Percentiles rank a stretch among this genome's conserved stretches.
Evolutionary conservation across 2,113 vertebrate species (phyloP).

Genomic region (Rhynchopsitta pachyrhyncha): DNA sequence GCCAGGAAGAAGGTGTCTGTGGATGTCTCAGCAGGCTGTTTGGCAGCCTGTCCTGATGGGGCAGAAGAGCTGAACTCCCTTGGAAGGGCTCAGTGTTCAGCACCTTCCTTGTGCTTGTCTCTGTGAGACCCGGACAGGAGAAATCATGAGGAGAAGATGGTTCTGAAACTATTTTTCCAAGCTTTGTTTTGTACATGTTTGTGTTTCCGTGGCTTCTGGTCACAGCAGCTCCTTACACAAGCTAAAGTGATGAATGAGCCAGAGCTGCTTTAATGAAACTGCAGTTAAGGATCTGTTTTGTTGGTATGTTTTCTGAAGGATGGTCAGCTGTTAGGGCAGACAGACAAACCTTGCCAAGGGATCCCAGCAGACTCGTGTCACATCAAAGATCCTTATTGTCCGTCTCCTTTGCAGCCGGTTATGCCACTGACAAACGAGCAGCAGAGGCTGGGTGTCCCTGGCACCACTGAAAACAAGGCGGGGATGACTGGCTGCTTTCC

Average conservation of each 20-base stretch:
- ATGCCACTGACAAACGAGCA: background rate
- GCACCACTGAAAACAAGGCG: rapidly evolving
- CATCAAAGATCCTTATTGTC: background rate
- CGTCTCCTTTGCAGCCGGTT: background rate
- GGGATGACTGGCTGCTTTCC: rapidly evolving
- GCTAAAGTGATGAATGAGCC: background rate
- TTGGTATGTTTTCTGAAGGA: background rate
- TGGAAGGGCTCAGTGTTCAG: rapidly evolving
- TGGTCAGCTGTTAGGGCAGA: background rate
- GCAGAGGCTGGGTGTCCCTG: background rate
- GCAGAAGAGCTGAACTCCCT: background rate
- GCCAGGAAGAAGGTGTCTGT: background rate
- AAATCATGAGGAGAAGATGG: background rate
- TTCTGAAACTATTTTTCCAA: background rate
- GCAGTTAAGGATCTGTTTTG: background rate
- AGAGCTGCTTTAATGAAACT: background rate
- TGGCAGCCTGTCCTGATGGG: background rate
- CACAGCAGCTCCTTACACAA: background rate
- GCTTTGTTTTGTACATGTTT: background rate
- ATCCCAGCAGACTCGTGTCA: background rate
- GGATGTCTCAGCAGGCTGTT: background rate
- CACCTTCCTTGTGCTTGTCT: background rate
- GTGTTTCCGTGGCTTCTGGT: background rate
- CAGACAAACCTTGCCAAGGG: background rate
- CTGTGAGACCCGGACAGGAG: background rate